phyloP scores from a whole-genome alignment of 2,797 vertebrate genomes.

The Cossypha caffra region DNA sequence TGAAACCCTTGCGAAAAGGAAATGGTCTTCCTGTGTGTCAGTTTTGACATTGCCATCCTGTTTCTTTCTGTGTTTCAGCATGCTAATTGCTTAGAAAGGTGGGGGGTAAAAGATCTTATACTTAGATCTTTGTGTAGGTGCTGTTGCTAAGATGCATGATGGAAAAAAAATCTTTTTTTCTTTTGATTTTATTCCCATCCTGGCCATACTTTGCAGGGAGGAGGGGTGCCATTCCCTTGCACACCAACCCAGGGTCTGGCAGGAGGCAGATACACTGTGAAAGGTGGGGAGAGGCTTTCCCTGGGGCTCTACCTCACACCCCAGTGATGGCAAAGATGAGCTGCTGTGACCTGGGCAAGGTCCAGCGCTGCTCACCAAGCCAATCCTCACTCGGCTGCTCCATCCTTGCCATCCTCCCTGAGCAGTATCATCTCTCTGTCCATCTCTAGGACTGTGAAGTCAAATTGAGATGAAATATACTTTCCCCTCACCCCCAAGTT shows the following conservation, averaged over 20 bases:
- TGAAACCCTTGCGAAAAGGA: constrained; percentile 6
- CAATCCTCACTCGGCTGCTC: fast-evolving
- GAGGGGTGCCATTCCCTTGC: background rate
- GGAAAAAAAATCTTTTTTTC: background rate
- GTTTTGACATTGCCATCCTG: constrained; percentile 37
- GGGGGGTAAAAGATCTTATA: constrained; percentile 27
- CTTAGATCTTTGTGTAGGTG: constrained; percentile 53
- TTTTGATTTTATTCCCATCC: background rate
- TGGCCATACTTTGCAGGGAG: background rate
- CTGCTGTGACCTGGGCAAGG: background rate
- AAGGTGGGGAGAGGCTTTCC: background rate
- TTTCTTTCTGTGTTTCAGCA: constrained; percentile 19
- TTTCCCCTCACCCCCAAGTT: background rate
- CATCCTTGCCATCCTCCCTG: fast-evolving
- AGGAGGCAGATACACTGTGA: background rate
- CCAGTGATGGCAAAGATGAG: background rate
- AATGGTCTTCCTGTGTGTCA: constrained; percentile 15
- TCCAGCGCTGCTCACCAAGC: background rate
- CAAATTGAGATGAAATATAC: background rate
- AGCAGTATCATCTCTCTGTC: background rate
- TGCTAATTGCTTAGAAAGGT: constrained; percentile 54
- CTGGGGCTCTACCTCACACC: background rate
- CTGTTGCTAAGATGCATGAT: constrained; percentile 44
- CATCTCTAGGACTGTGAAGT: background rate
- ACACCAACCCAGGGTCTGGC: fast-evolving